A percentile compares a stretch with the other conserved stretches of the same genome.
Conservation (phyloP, 2,888 invertebrate species). For the Latheticus oryzae region DNA sequence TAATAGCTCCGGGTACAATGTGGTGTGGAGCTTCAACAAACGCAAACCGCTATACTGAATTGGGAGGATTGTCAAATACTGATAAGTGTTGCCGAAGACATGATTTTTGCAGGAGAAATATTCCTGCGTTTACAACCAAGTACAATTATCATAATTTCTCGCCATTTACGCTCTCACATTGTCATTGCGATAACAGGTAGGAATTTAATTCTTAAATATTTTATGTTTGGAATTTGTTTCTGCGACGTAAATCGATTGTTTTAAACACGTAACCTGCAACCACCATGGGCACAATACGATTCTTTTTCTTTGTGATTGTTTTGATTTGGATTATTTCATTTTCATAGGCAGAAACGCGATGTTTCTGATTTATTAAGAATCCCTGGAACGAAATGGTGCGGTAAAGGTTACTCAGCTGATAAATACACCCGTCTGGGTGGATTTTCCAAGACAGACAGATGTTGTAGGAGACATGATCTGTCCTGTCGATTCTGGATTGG, state of each 20-base stretch:
- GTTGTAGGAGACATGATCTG: slow-evolving; percentile 89
- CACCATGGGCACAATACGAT: slow-evolving; percentile 17
- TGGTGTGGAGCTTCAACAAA: slow-evolving; percentile 79
- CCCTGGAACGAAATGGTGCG: slow-evolving; percentile 95
- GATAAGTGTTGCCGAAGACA: slow-evolving; percentile 82
- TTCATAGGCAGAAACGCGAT: slow-evolving; percentile 61
- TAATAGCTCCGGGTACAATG: slow-evolving; percentile 76
- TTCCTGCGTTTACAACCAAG: slow-evolving; percentile 72
- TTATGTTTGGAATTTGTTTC: neutral
- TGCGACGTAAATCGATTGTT: slow-evolving; percentile 15
- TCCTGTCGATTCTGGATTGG: slow-evolving; percentile 87
- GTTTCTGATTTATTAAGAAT: slow-evolving; percentile 79
- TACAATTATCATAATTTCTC: slow-evolving; percentile 76
- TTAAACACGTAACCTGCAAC: slow-evolving; percentile 15
- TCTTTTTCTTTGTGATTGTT: neutral
- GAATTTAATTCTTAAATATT: slow-evolving; percentile 44
- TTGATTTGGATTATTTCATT: slow-evolving; percentile 1
- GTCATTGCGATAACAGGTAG: slow-evolving; percentile 83
- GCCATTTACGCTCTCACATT: slow-evolving; percentile 80
- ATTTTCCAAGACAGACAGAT: slow-evolving; percentile 85
- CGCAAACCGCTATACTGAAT: slow-evolving; percentile 71
- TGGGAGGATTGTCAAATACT: slow-evolving; percentile 70
- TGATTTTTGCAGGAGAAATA: slow-evolving; percentile 75
- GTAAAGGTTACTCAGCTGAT: slow-evolving; percentile 84
- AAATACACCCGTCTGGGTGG: slow-evolving; percentile 87